Percentiles rank a stretch among this genome's conserved stretches.
These are phyloP conservation scores for Papilio elwesi DNA, from an alignment of 2,888 invertebrate genomes.

Conservation along the genomic window DNA sequence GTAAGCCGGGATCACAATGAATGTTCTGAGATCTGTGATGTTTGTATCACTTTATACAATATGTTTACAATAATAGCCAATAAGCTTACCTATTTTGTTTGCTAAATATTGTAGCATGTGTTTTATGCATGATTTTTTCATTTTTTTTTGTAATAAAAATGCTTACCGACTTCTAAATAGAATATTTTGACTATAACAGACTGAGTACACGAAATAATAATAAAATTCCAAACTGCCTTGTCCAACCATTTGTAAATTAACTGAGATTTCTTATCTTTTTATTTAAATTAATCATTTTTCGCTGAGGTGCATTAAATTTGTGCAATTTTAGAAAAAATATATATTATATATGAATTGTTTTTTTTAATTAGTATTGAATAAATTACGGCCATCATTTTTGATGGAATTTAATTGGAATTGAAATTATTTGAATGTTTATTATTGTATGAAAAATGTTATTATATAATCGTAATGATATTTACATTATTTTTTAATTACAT, in stretches of 20 bases:
- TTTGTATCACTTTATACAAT: constrained; percentile 41
- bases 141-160: constrained; percentile 13
- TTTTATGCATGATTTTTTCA: constrained; percentile 21
- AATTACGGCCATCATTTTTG: constrained; percentile 11
- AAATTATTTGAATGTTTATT: constrained; percentile 18
- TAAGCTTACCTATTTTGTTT: neutral
- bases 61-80: neutral
- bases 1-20: constrained; percentile 41
- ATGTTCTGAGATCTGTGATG: constrained; percentile 52
- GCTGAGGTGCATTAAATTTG: constrained; percentile 55
- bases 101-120: constrained; percentile 26
- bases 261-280: neutral
- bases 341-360: constrained; percentile 41
- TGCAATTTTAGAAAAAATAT: constrained; percentile 55
- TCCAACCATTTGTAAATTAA: neutral
- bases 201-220: constrained; percentile 22
- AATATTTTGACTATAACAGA: constrained; percentile 27
- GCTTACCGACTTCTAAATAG: constrained; percentile 13
- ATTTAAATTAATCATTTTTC: constrained; percentile 21
- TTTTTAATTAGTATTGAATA: constrained; percentile 29
- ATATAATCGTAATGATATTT: constrained; percentile 22
- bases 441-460: constrained; percentile 10
- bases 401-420: constrained; percentile 16
- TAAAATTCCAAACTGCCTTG: constrained; percentile 21
- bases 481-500: constrained; percentile 21